Evolutionary conservation across 2,888 invertebrate genomes (phyloP).

Genomic region (Megalurothrips usitatus): DNA sequence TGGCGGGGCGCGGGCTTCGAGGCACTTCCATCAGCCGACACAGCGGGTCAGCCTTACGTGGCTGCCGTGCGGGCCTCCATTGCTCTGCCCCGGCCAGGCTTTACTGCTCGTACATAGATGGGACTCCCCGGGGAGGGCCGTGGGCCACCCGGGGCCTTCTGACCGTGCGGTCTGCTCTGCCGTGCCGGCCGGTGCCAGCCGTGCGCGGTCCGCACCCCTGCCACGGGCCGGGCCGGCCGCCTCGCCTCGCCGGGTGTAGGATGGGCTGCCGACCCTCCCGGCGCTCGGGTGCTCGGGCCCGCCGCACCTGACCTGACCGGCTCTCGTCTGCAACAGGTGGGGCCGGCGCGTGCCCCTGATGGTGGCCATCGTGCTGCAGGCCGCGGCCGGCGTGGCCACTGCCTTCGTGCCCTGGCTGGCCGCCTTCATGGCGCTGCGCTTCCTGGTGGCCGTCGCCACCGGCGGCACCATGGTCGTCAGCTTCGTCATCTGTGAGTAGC

Average conservation of each 20-base stretch:
- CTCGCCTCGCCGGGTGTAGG: background rate
- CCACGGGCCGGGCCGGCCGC: background rate
- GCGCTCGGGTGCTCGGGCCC: background rate
- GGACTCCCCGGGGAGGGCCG: too few species aligned
- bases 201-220: too few species aligned
- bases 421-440: conserved; percentile 63
- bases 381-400: conserved; percentile 64
- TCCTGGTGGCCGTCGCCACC: conserved; percentile 68
- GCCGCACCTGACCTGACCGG: too few species aligned
- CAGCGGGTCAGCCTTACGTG: background rate
- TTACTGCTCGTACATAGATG: background rate
- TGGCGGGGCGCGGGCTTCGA: too few species aligned
- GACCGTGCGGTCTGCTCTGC: too few species aligned
- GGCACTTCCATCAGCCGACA: too few species aligned
- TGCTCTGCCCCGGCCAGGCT: background rate
- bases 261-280: background rate
- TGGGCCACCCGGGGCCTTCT: too few species aligned
- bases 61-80: background rate
- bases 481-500: conserved; percentile 55
- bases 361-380: conserved; percentile 66
- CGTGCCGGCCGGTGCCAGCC: too few species aligned
- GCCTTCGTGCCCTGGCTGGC: conserved; percentile 66
- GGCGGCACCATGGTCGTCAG: conserved; percentile 79
- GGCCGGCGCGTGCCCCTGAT: conserved; percentile 72
- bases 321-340: conserved; percentile 51